These are phyloP conservation scores for Channa striata DNA, from an alignment of 2,797 vertebrate genomes.

Conservation along the genomic window DNA sequence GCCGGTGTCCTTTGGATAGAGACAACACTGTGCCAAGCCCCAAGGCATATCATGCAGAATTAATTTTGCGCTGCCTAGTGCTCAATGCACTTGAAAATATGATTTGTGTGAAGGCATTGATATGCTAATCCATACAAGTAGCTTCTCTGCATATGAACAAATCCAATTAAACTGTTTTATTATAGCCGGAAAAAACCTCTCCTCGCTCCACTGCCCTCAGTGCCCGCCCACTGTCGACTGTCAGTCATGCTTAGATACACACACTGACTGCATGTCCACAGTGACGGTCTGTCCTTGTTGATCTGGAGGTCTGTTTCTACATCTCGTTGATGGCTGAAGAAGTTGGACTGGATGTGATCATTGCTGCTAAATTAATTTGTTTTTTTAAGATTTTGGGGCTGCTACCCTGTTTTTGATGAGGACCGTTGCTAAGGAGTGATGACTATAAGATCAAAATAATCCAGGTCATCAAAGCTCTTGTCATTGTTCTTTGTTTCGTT, in stretches of 20 bases:
- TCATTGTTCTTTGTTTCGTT: not conserved
- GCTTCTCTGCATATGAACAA: conserved; percentile 85
- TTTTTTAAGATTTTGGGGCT: not conserved
- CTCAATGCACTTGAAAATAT: conserved; percentile 88
- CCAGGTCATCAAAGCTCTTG: not conserved
- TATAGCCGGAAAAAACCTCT: conserved; percentile 81
- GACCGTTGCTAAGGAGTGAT: not conserved
- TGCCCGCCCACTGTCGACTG: conserved; percentile 74
- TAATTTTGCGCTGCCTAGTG: conserved; percentile 87
- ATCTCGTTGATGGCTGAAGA: conserved; percentile 11
- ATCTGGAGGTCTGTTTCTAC: conserved; percentile 12
- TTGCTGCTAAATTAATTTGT: not conserved
- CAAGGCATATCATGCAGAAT: conserved; percentile 84
- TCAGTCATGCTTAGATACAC: conserved; percentile 78
- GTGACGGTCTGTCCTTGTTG: conserved; percentile 29
- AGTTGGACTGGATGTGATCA: not conserved
- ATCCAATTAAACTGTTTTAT: conserved; percentile 90
- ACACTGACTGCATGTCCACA: conserved; percentile 54
- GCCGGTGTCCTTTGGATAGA: conserved; percentile 56
- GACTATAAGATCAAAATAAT: not conserved
- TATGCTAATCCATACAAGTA: conserved; percentile 89
- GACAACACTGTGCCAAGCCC: conserved; percentile 68
- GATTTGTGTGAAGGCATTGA: conserved; percentile 89
- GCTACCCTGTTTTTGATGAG: not conserved
- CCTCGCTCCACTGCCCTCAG: conserved; percentile 79